Conservation (phyloP, 2,113 vertebrate species). For the Python bivittatus region DNA sequence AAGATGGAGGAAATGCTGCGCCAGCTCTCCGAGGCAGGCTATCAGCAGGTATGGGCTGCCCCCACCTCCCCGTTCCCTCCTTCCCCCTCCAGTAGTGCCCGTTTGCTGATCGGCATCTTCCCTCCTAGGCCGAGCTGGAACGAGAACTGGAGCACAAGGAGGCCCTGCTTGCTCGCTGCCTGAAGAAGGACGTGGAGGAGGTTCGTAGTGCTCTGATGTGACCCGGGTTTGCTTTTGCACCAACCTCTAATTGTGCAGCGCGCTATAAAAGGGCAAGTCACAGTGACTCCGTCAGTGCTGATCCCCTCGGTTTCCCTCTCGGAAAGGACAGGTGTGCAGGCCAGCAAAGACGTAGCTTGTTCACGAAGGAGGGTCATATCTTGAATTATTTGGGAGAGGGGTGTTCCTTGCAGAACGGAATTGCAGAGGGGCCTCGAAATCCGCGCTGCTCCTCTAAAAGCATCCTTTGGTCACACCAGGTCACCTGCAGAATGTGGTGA, state of each 20-base stretch:
- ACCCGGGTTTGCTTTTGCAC: neutral
- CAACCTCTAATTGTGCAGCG: too few relatives aligned
- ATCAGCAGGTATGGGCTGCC: constrained; percentile 79
- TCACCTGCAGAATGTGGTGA: neutral
- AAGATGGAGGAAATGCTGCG: constrained; percentile 86
- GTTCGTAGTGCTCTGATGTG: constrained; percentile 55
- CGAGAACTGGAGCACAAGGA: constrained; percentile 85
- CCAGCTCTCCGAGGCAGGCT: constrained; percentile 83
- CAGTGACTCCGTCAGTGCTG: neutral
- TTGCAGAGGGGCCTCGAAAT: neutral
- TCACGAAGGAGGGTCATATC: neutral
- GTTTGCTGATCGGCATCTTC: constrained; percentile 7
- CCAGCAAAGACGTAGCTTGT: neutral
- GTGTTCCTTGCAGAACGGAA: neutral
- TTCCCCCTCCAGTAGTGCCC: neutral
- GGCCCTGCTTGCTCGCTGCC: constrained; percentile 80
- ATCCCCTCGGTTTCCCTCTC: neutral
- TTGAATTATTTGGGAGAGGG: neutral
- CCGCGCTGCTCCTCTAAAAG: neutral
- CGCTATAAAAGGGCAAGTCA: neutral
- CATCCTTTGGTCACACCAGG: neutral
- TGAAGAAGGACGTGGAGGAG: constrained; percentile 83
- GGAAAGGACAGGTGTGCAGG: neutral
- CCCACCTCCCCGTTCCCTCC: neutral
- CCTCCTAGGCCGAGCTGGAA: constrained; percentile 80